Evolutionary conservation across 2,797 vertebrate genomes (phyloP), one percentile per base, ranked within the genome.

Genomic region (Malacoraja senta): DNA sequence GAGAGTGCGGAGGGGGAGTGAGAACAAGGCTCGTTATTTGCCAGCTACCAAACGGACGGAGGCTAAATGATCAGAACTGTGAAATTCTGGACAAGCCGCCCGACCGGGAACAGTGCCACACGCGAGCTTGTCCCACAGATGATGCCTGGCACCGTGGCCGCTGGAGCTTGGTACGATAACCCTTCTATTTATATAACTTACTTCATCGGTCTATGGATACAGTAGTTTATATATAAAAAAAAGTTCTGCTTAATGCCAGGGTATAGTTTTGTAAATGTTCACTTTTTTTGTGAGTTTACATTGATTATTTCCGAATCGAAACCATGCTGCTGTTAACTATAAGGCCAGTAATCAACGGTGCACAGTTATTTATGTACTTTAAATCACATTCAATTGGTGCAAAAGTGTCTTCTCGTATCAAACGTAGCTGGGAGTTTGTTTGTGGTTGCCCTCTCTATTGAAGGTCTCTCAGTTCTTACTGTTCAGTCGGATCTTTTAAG

Each of bases 71-170:
- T 95, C 96, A 99, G 96, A 99, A 98, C 97, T 99, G 98, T 94
- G 98, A 99, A 96, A 97, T 99, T 95, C 98, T 99, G 12, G 98
- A 99, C 95, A 99, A 99, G 95, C 99, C 99, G 17, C 98, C 98
- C 0, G 98, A 99, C 96, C 98, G 97, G 53, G 98, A 99, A 96
- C 98, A 98, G 97, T 99, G 99, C 97, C 99, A 98, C 96, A 97
- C 97, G 94, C 98, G 98, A 91, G 96, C 97, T 93, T 99, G 99
- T 96, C 97, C 97, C 91, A 97, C 96, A 94, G 98, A 97, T 94
- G 97, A 97, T 77, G 97, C 97, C 93, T 99, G 98, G 99, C 98
- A 96, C 95, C 95, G 97, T 95, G 98, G 98, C 96, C 98, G 98
- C 95, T 99, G 99, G 99, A 99, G 98, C 96, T 97, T 97, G 98